Evolutionary conservation across 2,888 invertebrate species (phyloP), one percentile per base, ranked within the genome.

Genomic region (Dynastes tityus): DNA sequence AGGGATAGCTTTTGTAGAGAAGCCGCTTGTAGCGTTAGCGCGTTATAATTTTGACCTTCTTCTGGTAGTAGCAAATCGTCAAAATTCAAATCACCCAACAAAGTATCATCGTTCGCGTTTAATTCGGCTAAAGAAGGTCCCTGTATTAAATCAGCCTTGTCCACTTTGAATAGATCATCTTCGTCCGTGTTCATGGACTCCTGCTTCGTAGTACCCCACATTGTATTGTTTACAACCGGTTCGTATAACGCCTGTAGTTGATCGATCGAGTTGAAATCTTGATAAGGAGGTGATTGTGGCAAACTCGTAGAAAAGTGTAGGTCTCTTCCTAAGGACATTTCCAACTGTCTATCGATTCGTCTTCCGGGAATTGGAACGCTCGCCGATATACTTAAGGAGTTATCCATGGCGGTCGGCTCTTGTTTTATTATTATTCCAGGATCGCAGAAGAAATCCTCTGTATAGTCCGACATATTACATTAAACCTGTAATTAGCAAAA

Each of bases 91-190:
- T 96, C 96, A 86, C 95, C 95, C 77, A 95, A 87, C 63, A 96
- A 91, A 51, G 94, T 94, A 82, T 96, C 96, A 82, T 96, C 96
- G 84, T 96, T 96, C 22, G 95, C 94, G 89, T 96, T 96, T 74
- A 97, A 89, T 87, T 97, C 96, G 0, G 96, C 95, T 77, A 97
- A 90, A 80, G 96, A 96, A 0, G 96, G 95, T 2, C 95, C 88
- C 88, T 95, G 93, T 84, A 96, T 95, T 81, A 95, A 90, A 89
- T 96, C 96, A 55, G 95, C 93, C 89, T 96, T 95, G 88, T 97
- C 96, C 76, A 96, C 95, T 91, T 96, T 94, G 87, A 96, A 96
- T 84, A 96, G 96, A 86, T 96, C 96, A 86, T 96, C 96, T 85
- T 96, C 96, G 85, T 96, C 96, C 92, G 95, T 94, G 88, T 93